Percentiles rank a stretch among this genome's conserved stretches.
These are phyloP conservation scores for Melipona quadrifasciata DNA, from an alignment of 1,140 invertebrate genomes.

Conservation along the genomic window DNA sequence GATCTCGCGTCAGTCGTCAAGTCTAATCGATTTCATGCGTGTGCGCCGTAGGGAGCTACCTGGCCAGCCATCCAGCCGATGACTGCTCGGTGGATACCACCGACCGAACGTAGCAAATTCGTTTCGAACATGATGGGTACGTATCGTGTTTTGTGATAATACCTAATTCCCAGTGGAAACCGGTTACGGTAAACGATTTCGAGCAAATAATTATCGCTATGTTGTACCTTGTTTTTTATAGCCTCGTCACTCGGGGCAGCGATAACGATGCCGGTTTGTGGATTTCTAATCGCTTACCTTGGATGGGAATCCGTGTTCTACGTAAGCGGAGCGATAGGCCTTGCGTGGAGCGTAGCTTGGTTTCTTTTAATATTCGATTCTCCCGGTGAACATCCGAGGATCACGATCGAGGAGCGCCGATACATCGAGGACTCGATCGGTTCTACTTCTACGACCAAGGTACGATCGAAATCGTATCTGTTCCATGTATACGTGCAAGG, in stretches of 20 bases:
- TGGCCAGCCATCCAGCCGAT: constrained; percentile 96
- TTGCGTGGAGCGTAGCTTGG: constrained; percentile 93
- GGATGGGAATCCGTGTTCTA: constrained; percentile 94
- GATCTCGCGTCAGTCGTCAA: neutral
- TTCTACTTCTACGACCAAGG: constrained; percentile 74
- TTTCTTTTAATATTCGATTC: constrained; percentile 92
- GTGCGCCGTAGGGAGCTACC: constrained; percentile 86
- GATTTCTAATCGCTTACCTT: constrained; percentile 88
- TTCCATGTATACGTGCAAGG: too few species aligned
- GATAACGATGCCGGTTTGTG: constrained; percentile 91
- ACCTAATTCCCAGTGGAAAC: too few species aligned
- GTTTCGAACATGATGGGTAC: constrained; percentile 94
- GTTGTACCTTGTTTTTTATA: constrained; percentile 71
- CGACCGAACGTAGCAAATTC: constrained; percentile 93
- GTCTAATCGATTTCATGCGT: neutral
- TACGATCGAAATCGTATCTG: neutral
- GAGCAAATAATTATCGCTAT: too few species aligned
- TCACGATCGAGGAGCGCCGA: constrained; percentile 89
- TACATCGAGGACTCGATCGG: constrained; percentile 91
- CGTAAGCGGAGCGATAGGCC: constrained; percentile 88
- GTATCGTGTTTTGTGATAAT: neutral
- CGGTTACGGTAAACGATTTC: too few species aligned
- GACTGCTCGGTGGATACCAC: constrained; percentile 95
- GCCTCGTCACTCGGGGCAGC: constrained; percentile 92
- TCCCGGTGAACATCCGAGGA: constrained; percentile 92